Evolutionary conservation across 23 tunicate species (phyloP), one percentile per base, ranked within the genome.

Genomic region (Halocynthia aurantium): DNA sequence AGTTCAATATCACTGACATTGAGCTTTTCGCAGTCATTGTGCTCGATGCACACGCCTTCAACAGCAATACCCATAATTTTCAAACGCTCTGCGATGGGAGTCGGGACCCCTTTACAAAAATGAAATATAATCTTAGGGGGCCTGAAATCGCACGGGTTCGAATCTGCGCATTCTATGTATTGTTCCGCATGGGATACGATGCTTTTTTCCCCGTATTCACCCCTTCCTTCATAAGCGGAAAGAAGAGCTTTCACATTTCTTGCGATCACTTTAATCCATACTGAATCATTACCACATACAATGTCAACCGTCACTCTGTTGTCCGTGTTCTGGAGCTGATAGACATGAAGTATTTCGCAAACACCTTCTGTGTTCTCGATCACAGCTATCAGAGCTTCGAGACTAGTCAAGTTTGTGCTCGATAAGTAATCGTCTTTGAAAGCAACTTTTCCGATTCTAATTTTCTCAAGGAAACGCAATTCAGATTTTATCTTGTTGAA

Each of bases 231-330:
- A 76, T 74, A 73, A 21, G 73, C 68, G 10, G 79, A 20, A 52
- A 75, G 69, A 55, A 89, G 71, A 22, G 88, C 88, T 17, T 81
- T 55, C 6, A 85, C 88, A 70, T 81, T 89, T 22, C 88, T 79
- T 13, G 96, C 96, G 52, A 89, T 70, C 2, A 84, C 85, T 70
- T 89, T 89, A 40, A 89, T 55, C 96, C 96, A 89, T 18, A 84
- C 49, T 6, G 51, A 71, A 19, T 88, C 96, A 0, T 84, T 53
- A 44, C 65, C 62, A 10, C 89, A 84, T 51, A 89, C 96, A 7
- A 89, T 78, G 71, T 89, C 96, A 76, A 89, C 88, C 53, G 19
- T n/a, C 10, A n/a, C 61, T 8, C 71, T 20, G 19, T 50, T 49
- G n/a, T 80, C 40, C 13, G 15, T 18, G 7, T 62, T 22, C 0